These are phyloP conservation scores for Tortricodes alternella DNA, from an alignment of 2,888 invertebrate genomes.

Conservation along the genomic window DNA sequence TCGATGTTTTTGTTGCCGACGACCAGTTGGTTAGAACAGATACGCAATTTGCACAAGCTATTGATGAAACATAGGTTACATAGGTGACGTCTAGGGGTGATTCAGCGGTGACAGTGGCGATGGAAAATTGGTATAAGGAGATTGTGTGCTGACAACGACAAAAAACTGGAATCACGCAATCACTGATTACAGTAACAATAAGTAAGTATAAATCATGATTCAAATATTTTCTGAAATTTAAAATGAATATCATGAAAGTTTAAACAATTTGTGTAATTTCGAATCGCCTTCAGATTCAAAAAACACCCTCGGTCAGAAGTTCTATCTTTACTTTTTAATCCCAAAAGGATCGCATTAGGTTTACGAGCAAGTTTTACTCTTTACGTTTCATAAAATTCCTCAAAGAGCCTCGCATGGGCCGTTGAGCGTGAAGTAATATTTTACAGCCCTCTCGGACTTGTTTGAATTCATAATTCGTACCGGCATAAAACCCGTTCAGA, in stretches of 20 bases:
- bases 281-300: background rate
- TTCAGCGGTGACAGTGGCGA: no score
- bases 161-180: no score
- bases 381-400: constrained; percentile 29
- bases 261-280: background rate
- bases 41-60: background rate
- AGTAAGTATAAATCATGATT: no score
- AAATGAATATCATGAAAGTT: no score
- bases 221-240: no score
- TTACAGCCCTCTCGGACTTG: constrained; percentile 25
- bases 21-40: no score
- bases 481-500: constrained; percentile 3
- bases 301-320: background rate
- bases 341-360: constrained; percentile 13
- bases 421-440: constrained; percentile 28
- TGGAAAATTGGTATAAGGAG: no score
- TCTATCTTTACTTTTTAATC: constrained; percentile 1
- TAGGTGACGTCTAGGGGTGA: no score
- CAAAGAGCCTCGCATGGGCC: constrained; percentile 12
- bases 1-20: background rate
- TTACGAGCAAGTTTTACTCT: constrained; percentile 16
- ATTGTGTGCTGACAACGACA: no score
- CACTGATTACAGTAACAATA: no score
- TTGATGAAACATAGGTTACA: background rate
- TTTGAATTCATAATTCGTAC: constrained; percentile 29